These are phyloP conservation scores for Aphidius gifuensis DNA, from an alignment of 1,140 invertebrate genomes.

Conservation along the genomic window DNA sequence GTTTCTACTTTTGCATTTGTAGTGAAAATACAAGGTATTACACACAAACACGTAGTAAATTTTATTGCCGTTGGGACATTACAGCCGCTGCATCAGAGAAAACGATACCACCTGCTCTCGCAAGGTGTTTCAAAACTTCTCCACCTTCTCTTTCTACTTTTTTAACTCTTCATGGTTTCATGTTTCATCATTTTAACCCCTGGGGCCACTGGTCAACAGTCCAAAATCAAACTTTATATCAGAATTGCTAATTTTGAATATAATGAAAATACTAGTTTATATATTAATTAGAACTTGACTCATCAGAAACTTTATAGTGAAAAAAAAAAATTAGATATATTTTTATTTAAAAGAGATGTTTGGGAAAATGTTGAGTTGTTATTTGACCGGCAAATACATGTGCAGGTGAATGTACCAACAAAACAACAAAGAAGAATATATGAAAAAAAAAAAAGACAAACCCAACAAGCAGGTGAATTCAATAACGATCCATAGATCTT, in stretches of 20 bases:
- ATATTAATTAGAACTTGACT: too few species aligned
- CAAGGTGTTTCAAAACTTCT: constrained; percentile 46
- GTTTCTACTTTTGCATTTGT: background rate
- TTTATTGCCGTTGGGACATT: constrained; percentile 26
- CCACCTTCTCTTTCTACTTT: constrained; percentile 21
- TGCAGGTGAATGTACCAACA: constrained; percentile 44
- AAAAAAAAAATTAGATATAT: too few species aligned
- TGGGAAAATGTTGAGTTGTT: background rate
- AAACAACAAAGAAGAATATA: too few species aligned
- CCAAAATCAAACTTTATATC: background rate
- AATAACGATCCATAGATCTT: constrained; percentile 31
- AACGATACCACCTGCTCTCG: constrained; percentile 40
- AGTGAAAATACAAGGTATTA: background rate
- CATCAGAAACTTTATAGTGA: too few species aligned
- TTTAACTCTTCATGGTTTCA: constrained; percentile 12
- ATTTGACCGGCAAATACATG: constrained; percentile 27
- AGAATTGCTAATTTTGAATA: background rate
- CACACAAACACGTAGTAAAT: constrained; percentile 21
- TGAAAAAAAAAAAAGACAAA: background rate
- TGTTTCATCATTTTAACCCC: background rate
- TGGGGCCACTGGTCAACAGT: background rate
- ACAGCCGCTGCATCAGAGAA: constrained; percentile 26
- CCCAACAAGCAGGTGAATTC: constrained; percentile 42
- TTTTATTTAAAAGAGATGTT: too few species aligned
- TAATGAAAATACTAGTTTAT: too few species aligned